Evolutionary conservation across 1,140 invertebrate species (phyloP).

Genomic region (Bombus haemorrhoidalis): DNA sequence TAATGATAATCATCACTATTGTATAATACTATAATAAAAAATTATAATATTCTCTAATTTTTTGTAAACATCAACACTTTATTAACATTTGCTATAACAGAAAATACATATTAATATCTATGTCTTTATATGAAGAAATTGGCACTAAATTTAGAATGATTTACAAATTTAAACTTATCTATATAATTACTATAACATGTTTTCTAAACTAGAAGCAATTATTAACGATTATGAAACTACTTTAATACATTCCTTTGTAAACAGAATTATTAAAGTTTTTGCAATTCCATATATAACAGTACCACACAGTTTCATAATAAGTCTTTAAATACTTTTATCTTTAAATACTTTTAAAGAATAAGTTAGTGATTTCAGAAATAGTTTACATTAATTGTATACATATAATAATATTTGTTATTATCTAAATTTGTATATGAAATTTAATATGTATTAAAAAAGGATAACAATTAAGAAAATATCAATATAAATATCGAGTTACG

Average conservation of each 20-base stretch:
- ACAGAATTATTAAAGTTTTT: constrained; percentile 35
- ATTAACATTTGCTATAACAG: constrained; percentile 63
- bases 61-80: constrained; percentile 62
- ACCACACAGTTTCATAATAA: neutral
- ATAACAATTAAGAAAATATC: neutral
- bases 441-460: neutral
- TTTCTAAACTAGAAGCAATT: constrained; percentile 46
- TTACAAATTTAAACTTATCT: constrained; percentile 37
- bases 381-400: neutral
- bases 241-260: constrained; percentile 30
- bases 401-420: neutral
- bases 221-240: constrained; percentile 40
- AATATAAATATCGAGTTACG: neutral
- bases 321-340: neutral
- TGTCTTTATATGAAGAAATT: constrained; percentile 62
- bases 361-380: neutral
- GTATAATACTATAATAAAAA: neutral
- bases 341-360: constrained; percentile 14
- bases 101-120: constrained; percentile 57
- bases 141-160: constrained; percentile 62
- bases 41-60: constrained; percentile 7
- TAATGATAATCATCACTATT: neutral
- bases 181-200: constrained; percentile 26
- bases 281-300: constrained; percentile 46
- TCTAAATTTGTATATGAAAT: neutral